Conservation (phyloP, 2,888 invertebrate genomes). For the Acanthococcus lagerstroemiae region DNA sequence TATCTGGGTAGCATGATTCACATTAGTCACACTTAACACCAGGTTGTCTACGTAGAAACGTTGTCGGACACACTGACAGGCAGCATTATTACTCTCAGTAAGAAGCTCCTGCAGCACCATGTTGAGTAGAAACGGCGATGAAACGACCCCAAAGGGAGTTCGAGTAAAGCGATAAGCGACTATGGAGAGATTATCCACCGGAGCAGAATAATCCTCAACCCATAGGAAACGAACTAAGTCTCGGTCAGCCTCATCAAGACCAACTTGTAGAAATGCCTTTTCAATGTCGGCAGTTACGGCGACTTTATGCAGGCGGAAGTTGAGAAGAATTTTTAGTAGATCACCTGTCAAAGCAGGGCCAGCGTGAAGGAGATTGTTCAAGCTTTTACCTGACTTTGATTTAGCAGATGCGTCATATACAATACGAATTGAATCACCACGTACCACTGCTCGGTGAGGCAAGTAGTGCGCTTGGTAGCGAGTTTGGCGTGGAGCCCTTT, state of each 20-base stretch:
- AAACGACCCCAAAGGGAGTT: not conserved
- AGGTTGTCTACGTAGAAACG: constrained; percentile 39
- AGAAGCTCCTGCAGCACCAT: not conserved
- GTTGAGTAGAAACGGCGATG: not conserved
- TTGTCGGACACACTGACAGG: not conserved
- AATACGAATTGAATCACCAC: constrained; percentile 33
- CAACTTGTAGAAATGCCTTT: constrained; percentile 39
- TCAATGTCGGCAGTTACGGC: constrained; percentile 40
- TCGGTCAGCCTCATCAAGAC: not conserved
- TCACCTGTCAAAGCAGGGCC: too few species aligned
- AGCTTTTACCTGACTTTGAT: constrained; percentile 36
- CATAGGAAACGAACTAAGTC: not conserved
- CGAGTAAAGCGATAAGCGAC: not conserved
- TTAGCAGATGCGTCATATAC: constrained; percentile 36
- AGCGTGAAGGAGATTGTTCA: constrained; percentile 39
- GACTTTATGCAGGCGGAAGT: constrained; percentile 37
- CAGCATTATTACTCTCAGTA: not conserved
- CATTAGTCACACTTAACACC: constrained; percentile 29
- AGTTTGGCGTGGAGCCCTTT: constrained; percentile 8
- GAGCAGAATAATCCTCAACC: not conserved
- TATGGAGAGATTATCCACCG: not conserved
- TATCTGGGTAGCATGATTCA: not conserved
- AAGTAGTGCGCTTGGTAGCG: constrained; percentile 32
- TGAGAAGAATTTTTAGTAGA: too few species aligned
- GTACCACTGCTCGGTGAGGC: constrained; percentile 36